Conservation (phyloP, 2,888 invertebrate genomes). For the Tipula confusa region DNA sequence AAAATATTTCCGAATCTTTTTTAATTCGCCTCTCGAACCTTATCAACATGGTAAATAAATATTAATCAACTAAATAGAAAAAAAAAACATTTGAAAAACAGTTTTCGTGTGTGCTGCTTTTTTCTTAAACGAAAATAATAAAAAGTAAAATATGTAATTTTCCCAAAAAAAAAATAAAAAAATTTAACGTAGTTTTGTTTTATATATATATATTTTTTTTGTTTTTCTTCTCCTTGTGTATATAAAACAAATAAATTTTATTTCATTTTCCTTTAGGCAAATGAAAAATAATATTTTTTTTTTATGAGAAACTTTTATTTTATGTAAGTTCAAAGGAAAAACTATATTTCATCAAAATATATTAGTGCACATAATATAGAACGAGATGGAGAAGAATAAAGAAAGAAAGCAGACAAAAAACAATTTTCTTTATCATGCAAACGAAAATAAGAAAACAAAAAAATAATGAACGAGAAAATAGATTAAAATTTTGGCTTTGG, state of each 20-base stretch:
- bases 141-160: background rate
- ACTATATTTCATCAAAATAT: constrained; percentile 20
- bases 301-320: background rate
- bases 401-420: background rate
- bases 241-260: background rate
- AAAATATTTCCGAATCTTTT: background rate
- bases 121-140: constrained; percentile 12
- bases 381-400: background rate
- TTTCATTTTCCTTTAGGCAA: background rate
- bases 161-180: background rate
- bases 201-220: background rate
- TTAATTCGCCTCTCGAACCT: background rate
- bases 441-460: background rate
- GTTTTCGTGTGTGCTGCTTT: background rate
- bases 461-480: background rate
- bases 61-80: constrained; percentile 15
- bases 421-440: background rate
- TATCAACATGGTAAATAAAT: background rate
- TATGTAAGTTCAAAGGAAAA: background rate
- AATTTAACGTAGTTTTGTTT: background rate
- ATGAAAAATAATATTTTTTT: constrained; percentile 12
- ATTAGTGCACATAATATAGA: background rate
- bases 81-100: too few relatives aligned
- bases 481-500: constrained; percentile 20
- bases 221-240: too few relatives aligned